A percentile compares a stretch with the other conserved stretches of the same genome.
phyloP scores from a whole-genome alignment of 2,797 vertebrate genomes.

The Darevskia mixta region DNA sequence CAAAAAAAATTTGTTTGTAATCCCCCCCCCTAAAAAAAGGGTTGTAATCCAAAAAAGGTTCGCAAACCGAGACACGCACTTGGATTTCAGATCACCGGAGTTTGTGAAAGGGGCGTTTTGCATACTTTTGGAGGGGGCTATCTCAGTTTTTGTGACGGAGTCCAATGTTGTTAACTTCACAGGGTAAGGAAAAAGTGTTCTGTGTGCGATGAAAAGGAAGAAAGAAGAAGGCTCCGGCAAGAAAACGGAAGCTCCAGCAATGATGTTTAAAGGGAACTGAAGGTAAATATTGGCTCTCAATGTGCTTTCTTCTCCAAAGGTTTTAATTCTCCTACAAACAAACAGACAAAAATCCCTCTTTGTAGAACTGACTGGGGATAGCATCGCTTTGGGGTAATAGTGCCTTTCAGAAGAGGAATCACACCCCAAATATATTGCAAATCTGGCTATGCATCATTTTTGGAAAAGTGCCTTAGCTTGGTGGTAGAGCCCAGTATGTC shows the following conservation, averaged over 20 bases:
- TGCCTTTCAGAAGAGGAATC: background rate
- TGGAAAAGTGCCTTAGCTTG: no score
- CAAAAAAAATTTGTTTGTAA: no score
- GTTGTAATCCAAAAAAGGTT: no score
- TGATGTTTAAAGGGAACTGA: slow-evolving; percentile 72
- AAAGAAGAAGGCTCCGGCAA: slow-evolving; percentile 81
- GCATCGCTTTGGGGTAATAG: background rate
- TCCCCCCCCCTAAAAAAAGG: no score
- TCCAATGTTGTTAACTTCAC: background rate
- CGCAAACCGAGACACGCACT: no score
- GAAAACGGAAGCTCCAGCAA: slow-evolving; percentile 74
- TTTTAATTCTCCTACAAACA: rapidly evolving
- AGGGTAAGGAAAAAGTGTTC: slow-evolving; percentile 80
- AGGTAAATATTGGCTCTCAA: slow-evolving; percentile 54
- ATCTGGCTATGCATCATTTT: background rate
- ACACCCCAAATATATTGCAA: background rate
- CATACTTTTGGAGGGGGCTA: no score
- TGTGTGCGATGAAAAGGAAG: slow-evolving; percentile 78
- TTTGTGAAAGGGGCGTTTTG: no score
- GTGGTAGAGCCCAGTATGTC: no score
- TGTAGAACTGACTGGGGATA: background rate
- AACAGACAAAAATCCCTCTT: background rate
- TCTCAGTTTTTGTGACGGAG: background rate
- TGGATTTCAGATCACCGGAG: no score
- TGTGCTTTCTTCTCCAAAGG: background rate